phyloP scores from a whole-genome alignment of 1,140 invertebrate genomes.

The Xylocopa sonorina region DNA sequence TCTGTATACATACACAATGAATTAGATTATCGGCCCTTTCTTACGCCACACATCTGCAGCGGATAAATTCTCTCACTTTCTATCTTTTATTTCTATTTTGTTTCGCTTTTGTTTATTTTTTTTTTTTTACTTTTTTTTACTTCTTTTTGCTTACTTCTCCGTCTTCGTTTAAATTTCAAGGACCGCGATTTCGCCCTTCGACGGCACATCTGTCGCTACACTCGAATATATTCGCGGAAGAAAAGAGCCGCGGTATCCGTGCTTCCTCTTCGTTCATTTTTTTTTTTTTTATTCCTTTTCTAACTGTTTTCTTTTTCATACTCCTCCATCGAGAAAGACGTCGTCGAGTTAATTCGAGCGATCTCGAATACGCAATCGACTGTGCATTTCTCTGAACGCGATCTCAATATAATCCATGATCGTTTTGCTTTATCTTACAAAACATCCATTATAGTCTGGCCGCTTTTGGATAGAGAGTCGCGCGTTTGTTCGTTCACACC shows the following conservation, averaged over 20 bases:
- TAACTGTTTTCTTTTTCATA: slow-evolving; percentile 46
- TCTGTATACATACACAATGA: slow-evolving; percentile 81
- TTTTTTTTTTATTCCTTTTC: slow-evolving; percentile 62
- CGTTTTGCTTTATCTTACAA: slow-evolving; percentile 77
- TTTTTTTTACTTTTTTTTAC: slow-evolving; percentile 24
- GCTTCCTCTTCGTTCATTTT: slow-evolving; percentile 51
- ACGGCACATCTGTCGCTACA: slow-evolving; percentile 45
- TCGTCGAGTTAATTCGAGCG: slow-evolving; percentile 53
- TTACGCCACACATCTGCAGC: slow-evolving; percentile 54
- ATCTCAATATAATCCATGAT: slow-evolving; percentile 49
- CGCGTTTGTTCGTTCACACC: slow-evolving; percentile 26
- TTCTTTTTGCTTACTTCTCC: slow-evolving; percentile 3
- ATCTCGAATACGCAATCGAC: slow-evolving; percentile 52
- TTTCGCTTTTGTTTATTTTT: slow-evolving; percentile 32
- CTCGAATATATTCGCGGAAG: slow-evolving; percentile 51
- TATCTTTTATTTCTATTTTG: slow-evolving; percentile 65
- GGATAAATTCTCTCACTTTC: slow-evolving; percentile 67
- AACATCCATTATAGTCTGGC: slow-evolving; percentile 80
- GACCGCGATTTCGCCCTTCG: slow-evolving; percentile 35
- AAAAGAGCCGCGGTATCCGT: slow-evolving; percentile 66
- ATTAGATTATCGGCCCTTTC: slow-evolving; percentile 78
- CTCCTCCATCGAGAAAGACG: slow-evolving; percentile 48
- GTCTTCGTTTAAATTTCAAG: slow-evolving; percentile 18
- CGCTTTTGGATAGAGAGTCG: slow-evolving; percentile 66
- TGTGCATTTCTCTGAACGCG: slow-evolving; percentile 58